Evolutionary conservation across 2,797 vertebrate genomes (phyloP).

Genomic region (Oophaga sylvatica): DNA sequence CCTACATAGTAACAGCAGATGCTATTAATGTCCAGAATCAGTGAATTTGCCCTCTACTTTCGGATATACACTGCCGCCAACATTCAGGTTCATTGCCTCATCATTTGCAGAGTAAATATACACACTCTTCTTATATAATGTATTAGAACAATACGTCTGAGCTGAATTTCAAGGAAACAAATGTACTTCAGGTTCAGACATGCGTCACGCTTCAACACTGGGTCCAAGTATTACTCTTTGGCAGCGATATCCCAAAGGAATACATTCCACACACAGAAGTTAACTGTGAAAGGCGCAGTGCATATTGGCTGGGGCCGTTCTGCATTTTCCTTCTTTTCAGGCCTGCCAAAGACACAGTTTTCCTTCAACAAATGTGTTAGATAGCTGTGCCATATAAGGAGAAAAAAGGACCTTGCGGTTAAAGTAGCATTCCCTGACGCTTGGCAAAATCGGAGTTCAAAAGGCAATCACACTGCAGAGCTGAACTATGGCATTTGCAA

Average conservation of each 20-base stretch:
- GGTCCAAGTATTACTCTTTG: constrained; percentile 47
- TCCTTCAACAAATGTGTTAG: constrained; percentile 47
- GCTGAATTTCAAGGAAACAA: constrained; percentile 30
- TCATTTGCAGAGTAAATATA: background rate
- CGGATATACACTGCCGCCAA: background rate
- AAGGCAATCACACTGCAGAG: constrained; percentile 1
- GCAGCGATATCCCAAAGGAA: constrained; percentile 29
- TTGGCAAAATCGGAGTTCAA: constrained; percentile 20
- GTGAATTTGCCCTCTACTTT: background rate
- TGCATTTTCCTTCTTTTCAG: constrained; percentile 29
- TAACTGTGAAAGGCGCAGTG: constrained; percentile 51
- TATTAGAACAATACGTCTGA: constrained; percentile 22
- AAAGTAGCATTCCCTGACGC: constrained; percentile 27
- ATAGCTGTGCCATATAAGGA: constrained; percentile 57
- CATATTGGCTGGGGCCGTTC: constrained; percentile 11
- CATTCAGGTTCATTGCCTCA: background rate
- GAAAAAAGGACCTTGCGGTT: constrained; percentile 51
- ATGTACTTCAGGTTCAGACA: constrained; percentile 38
- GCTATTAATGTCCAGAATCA: background rate
- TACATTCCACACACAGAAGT: constrained; percentile 50
- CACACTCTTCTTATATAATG: background rate
- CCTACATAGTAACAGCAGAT: background rate
- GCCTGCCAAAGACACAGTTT: constrained; percentile 45
- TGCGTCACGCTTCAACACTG: constrained; percentile 47
- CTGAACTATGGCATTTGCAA: background rate